phyloP scores from a whole-genome alignment of 64 coral and sea anemone genomes.

The Catalaphyllia jardinei region DNA sequence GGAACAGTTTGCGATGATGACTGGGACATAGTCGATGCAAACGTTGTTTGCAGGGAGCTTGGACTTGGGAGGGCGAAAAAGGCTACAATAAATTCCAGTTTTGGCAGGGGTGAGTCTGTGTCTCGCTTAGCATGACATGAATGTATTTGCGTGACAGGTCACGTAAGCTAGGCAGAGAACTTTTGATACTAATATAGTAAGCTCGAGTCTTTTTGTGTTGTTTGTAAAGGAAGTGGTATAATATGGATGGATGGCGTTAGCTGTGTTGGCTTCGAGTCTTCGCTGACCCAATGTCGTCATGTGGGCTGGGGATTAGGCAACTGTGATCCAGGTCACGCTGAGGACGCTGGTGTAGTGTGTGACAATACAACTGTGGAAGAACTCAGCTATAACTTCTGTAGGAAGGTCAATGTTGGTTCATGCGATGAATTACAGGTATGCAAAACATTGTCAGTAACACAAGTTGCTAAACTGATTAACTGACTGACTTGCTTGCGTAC shows the following conservation, averaged over 20 bases:
- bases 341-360: conserved; percentile 87
- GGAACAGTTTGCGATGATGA: conserved; percentile 89
- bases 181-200: too few relatives aligned
- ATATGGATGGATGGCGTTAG: conserved; percentile 89
- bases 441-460: background rate
- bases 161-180: too few relatives aligned
- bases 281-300: conserved; percentile 69
- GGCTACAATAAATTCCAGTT: conserved; percentile 31
- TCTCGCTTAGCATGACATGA: background rate
- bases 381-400: conserved; percentile 81
- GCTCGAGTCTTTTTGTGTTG: background rate
- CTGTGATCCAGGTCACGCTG: conserved; percentile 53
- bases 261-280: conserved; percentile 78
- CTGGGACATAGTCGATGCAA: conserved; percentile 76
- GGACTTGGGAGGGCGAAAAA: conserved; percentile 68
- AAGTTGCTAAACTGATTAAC: background rate
- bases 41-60: conserved; percentile 77
- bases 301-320: conserved; percentile 78
- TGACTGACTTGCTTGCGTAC: too few relatives aligned
- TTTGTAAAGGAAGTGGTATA: conserved; percentile 53
- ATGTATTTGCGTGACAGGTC: too few relatives aligned
- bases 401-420: conserved; percentile 52
- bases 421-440: conserved; percentile 7
- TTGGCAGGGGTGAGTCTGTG: conserved; percentile 52
- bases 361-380: conserved; percentile 82